These are phyloP conservation scores for Numenius phaeopus DNA, from an alignment of 2,797 vertebrate genomes.

Conservation along the genomic window DNA sequence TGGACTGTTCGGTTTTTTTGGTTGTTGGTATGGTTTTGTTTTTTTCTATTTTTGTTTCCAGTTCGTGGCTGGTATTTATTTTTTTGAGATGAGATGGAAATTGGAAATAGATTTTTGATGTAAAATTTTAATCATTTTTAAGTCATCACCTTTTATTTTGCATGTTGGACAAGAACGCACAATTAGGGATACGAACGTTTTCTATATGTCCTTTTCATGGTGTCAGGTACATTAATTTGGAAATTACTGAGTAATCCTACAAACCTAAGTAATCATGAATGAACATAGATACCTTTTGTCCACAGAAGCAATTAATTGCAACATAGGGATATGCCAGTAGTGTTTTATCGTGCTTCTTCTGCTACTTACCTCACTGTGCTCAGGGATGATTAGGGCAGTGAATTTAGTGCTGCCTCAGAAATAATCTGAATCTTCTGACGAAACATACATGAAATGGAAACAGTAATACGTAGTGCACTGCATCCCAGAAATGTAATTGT, in stretches of 20 bases:
- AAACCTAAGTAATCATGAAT: neutral
- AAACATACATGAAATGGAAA: neutral
- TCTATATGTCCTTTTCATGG: neutral
- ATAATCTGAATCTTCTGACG: neutral
- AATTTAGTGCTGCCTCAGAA: neutral
- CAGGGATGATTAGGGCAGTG: rapidly evolving
- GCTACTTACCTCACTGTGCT: neutral
- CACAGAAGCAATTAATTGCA: neutral
- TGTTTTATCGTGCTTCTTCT: neutral
- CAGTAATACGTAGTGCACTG: neutral
- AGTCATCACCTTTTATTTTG: neutral
- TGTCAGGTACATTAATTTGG: neutral
- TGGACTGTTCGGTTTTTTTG: no score
- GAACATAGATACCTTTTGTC: neutral
- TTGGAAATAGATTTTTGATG: neutral
- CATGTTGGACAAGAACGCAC: neutral
- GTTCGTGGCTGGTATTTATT: neutral
- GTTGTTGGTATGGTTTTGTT: no score
- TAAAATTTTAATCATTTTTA: neutral
- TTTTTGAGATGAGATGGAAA: neutral
- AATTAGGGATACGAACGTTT: neutral
- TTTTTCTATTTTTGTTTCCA: neutral
- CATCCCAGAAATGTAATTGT: neutral
- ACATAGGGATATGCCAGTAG: neutral
- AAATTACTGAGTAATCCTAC: neutral